Percentiles rank a stretch among this genome's conserved stretches.
These are phyloP conservation scores for Marronus borbonicus DNA, from an alignment of 2,888 invertebrate species.

Conservation along the genomic window DNA sequence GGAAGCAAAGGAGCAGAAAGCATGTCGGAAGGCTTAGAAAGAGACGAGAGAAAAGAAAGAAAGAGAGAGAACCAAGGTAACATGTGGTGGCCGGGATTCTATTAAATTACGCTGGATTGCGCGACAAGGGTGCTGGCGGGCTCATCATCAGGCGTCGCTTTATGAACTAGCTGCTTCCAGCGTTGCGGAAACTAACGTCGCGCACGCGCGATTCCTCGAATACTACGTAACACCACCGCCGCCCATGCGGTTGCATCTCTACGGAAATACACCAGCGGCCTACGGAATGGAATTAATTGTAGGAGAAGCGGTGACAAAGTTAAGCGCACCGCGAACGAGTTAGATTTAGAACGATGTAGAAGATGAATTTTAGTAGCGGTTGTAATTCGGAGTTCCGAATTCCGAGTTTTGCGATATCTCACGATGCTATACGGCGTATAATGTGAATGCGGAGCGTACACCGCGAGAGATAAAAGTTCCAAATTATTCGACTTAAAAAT, in stretches of 20 bases:
- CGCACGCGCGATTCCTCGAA: conserved; percentile 19
- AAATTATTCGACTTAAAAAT: conserved; percentile 27
- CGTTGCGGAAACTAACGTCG: conserved; percentile 8
- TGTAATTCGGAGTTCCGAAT: conserved; percentile 18
- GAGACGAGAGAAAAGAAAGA: background rate
- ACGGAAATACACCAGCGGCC: background rate
- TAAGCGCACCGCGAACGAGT: conserved; percentile 12
- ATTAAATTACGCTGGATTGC: conserved; percentile 56
- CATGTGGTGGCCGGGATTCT: conserved; percentile 47
- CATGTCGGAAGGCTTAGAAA: background rate
- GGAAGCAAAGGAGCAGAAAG: conserved; percentile 18
- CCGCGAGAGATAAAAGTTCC: conserved; percentile 7
- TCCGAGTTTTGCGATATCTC: conserved; percentile 21
- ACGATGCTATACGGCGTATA: conserved; percentile 1
- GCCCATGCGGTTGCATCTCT: background rate
- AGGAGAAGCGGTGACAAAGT: conserved; percentile 23
- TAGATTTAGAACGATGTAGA: conserved; percentile 33
- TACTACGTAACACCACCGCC: background rate
- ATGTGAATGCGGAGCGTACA: conserved; percentile 1
- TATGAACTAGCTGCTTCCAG: conserved; percentile 39
- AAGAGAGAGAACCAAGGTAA: conserved; percentile 10
- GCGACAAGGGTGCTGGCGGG: conserved; percentile 51
- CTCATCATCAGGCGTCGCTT: conserved; percentile 49
- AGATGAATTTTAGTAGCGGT: conserved; percentile 15
- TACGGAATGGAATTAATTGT: conserved; percentile 33